These are phyloP conservation scores for Nestor notabilis DNA, from an alignment of 2,113 vertebrate genomes.

Conservation along the genomic window DNA sequence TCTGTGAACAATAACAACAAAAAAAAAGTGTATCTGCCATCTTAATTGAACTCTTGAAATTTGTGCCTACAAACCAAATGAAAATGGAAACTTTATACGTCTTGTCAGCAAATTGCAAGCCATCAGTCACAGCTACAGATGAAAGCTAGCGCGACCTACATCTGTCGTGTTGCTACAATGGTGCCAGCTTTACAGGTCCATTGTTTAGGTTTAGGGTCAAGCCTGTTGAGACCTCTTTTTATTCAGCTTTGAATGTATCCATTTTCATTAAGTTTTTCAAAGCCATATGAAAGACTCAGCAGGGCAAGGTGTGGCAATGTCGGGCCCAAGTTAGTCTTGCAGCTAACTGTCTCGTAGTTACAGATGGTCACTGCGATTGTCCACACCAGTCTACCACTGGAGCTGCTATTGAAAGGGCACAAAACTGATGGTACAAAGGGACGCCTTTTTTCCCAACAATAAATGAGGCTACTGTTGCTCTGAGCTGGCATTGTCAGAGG, in stretches of 20 bases:
- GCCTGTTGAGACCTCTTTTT: conserved; percentile 53
- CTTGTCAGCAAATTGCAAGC: conserved; percentile 17
- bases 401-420: conserved; percentile 45
- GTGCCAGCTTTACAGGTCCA: neutral
- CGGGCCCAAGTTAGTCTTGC: conserved; percentile 8
- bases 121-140: conserved; percentile 27
- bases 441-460: neutral
- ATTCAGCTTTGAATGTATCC: conserved; percentile 59
- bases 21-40: neutral
- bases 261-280: conserved; percentile 66
- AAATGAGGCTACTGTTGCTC: conserved; percentile 46
- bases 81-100: neutral
- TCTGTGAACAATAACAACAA: neutral
- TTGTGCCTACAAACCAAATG: neutral
- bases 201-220: conserved; percentile 63
- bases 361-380: conserved; percentile 44
- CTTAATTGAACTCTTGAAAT: neutral
- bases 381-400: neutral
- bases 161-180: conserved; percentile 37
- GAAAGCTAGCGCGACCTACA: conserved; percentile 48
- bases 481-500: neutral
- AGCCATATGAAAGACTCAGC: conserved; percentile 51
- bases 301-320: neutral
- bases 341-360: neutral
- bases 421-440: conserved; percentile 38